These are phyloP conservation scores for Melanostigma gelatinosum DNA, from an alignment of 2,113 vertebrate species.

Conservation along the genomic window DNA sequence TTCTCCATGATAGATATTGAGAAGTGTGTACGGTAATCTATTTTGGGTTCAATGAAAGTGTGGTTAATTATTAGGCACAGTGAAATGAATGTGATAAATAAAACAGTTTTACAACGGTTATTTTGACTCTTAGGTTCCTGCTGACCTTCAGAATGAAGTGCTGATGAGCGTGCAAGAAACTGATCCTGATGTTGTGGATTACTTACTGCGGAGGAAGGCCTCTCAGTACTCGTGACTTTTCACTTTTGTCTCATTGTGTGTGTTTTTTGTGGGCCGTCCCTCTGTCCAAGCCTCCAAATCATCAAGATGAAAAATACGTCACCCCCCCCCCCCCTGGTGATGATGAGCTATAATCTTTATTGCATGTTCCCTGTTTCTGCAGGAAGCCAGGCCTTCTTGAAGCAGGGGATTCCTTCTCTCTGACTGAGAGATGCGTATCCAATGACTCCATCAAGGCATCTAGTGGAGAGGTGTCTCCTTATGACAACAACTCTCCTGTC, in stretches of 20 bases:
- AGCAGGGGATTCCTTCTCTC: slow-evolving; percentile 84
- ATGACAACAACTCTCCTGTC: slow-evolving; percentile 96
- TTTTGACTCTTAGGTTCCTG: slow-evolving; percentile 85
- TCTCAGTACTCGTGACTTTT: slow-evolving; percentile 91
- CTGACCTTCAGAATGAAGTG: slow-evolving; percentile 97
- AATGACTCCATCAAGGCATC: slow-evolving; percentile 92
- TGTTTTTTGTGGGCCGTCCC: neutral
- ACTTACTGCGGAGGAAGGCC: slow-evolving; percentile 93
- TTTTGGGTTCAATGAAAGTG: neutral
- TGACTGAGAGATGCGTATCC: slow-evolving; percentile 88
- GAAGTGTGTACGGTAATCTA: neutral
- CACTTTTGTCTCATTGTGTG: slow-evolving; percentile 24
- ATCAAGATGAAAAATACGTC: neutral
- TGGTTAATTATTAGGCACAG: neutral
- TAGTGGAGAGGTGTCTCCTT: slow-evolving; percentile 95
- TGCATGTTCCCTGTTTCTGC: slow-evolving; percentile 43
- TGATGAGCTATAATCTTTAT: neutral
- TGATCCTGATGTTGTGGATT: slow-evolving; percentile 96
- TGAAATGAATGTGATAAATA: neutral
- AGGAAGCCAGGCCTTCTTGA: slow-evolving; percentile 85
- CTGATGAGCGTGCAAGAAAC: slow-evolving; percentile 93
- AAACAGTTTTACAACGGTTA: neutral
- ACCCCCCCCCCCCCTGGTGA: neutral
- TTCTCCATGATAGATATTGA: neutral
- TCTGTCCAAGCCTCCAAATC: neutral